Evolutionary conservation across 2,797 vertebrate species (phyloP).

Genomic region (Hemibagrus guttatus): DNA sequence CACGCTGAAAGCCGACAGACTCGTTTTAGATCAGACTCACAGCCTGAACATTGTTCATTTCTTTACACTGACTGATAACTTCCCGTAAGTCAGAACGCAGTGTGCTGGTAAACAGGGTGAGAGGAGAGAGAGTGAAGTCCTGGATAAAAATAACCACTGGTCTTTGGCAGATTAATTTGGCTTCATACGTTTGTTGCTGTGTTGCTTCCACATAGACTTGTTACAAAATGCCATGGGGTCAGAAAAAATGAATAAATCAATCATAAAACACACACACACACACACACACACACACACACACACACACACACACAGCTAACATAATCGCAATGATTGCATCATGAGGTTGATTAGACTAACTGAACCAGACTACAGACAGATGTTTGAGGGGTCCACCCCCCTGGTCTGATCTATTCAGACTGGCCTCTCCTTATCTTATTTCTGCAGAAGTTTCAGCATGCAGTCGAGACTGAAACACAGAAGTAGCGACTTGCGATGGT

Average conservation of each 20-base stretch:
- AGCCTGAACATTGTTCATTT: too few species aligned
- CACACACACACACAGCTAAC: neutral
- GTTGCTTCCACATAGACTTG: too few species aligned
- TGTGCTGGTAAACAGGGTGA: too few species aligned
- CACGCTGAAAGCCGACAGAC: too few species aligned
- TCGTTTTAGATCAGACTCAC: too few species aligned
- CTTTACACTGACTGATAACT: too few species aligned
- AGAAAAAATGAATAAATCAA: neutral
- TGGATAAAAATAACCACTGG: neutral
- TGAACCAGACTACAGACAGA: neutral
- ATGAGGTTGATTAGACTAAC: conserved; percentile 6
- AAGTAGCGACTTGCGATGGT: neutral
- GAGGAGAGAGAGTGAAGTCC: too few species aligned
- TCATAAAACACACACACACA: neutral
- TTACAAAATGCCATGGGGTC: neutral
- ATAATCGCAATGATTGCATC: conserved; percentile 9
- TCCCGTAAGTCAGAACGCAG: too few species aligned
- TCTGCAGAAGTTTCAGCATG: neutral
- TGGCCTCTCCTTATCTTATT: neutral
- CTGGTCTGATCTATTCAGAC: neutral
- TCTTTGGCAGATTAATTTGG: neutral
- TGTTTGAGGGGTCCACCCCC: neutral
- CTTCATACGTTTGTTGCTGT: too few species aligned
- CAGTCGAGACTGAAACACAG: neutral
- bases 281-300: neutral